Evolutionary conservation across 37 sponge, comb jelly and placozoan species (phyloP).

Genomic region (Mnemiopsis leidyi): DNA sequence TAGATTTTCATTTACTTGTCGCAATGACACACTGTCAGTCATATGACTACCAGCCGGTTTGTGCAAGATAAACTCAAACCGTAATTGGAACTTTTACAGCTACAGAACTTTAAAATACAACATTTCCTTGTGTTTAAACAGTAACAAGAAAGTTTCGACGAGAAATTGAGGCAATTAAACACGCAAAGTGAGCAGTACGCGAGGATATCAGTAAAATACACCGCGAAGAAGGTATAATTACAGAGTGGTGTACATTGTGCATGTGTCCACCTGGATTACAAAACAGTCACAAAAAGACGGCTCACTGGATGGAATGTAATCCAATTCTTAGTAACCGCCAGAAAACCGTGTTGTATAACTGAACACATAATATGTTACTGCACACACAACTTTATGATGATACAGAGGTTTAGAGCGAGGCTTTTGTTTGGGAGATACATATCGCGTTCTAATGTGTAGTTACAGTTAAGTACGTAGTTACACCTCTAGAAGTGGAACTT

Average conservation of each 20-base stretch:
- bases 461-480: too few relatives aligned
- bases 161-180: background rate
- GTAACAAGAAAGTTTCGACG: background rate
- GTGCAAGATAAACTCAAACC: conserved; percentile 63
- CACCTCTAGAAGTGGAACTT: too few relatives aligned
- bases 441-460: too few relatives aligned
- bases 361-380: background rate
- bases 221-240: background rate
- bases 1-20: conserved; percentile 14
- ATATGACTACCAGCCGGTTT: conserved; percentile 48
- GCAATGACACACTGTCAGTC: conserved; percentile 37
- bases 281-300: background rate
- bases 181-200: background rate
- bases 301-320: too few relatives aligned
- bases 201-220: background rate
- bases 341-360: background rate
- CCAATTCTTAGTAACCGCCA: background rate
- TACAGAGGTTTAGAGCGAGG: too few relatives aligned
- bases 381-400: too few relatives aligned
- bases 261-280: background rate
- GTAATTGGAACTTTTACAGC: background rate
- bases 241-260: background rate
- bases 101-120: background rate
- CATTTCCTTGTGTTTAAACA: conserved; percentile 57
- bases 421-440: too few relatives aligned